phyloP scores from a whole-genome alignment of 1,140 invertebrate species.

The Trinorchestia longiramus region DNA sequence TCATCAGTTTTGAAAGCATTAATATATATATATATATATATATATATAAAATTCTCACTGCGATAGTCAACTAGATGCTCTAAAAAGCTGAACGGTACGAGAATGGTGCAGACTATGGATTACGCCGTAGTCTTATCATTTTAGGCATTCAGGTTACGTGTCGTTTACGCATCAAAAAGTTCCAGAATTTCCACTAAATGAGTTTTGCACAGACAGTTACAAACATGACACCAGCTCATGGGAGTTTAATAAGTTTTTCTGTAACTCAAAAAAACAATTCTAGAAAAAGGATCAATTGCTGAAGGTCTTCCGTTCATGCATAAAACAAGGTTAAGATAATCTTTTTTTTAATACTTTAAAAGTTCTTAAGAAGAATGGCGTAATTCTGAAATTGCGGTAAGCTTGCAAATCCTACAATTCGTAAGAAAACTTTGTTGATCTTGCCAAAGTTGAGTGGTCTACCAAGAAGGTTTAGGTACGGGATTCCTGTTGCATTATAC shows the following conservation, averaged over 20 bases:
- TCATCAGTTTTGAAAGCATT: too few relatives aligned
- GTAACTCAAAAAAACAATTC: neutral
- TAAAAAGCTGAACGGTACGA: neutral
- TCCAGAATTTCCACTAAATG: neutral
- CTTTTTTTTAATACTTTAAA: neutral
- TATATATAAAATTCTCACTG: too few relatives aligned
- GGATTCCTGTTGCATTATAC: neutral
- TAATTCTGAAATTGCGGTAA: neutral
- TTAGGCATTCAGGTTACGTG: too few relatives aligned
- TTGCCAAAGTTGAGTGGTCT: neutral
- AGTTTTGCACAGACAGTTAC: neutral
- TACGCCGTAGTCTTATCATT: neutral
- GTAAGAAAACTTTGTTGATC: neutral
- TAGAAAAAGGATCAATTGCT: neutral
- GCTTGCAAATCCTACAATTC: neutral
- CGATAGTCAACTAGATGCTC: neutral
- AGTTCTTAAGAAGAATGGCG: neutral
- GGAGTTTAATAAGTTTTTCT: neutral
- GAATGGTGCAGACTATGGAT: neutral
- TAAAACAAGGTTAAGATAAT: neutral
- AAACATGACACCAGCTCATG: neutral
- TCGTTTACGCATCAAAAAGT: too few relatives aligned
- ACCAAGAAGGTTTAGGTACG: neutral
- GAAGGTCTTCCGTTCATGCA: neutral
- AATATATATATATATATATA: too few relatives aligned